A percentile compares a stretch with the other conserved stretches of the same genome.
Conservation (phyloP, 2,113 vertebrate genomes). For the Cebidichthys violaceus region DNA sequence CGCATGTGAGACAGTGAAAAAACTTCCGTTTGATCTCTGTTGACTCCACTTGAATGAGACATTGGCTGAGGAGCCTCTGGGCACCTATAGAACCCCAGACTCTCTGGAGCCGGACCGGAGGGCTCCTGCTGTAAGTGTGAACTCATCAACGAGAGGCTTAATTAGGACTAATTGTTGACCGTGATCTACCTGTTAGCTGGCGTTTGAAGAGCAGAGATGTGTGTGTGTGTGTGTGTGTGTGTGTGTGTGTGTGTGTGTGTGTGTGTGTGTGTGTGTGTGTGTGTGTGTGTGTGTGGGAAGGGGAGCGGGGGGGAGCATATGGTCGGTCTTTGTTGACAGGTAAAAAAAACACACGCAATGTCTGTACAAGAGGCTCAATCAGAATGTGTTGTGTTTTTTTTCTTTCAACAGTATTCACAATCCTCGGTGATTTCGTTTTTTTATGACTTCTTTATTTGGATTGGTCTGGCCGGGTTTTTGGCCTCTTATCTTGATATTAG, state of each 20-base stretch:
- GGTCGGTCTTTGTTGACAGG: constrained; percentile 18
- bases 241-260: too few relatives aligned
- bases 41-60: constrained; percentile 53
- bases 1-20: constrained; percentile 61
- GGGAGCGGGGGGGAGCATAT: constrained; percentile 38
- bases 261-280: too few relatives aligned
- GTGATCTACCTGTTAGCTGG: constrained; percentile 87
- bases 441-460: neutral
- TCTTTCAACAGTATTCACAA: too few relatives aligned
- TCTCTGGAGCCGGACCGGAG: constrained; percentile 85
- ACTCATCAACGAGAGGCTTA: constrained; percentile 82
- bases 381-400: neutral
- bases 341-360: neutral
- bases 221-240: too few relatives aligned
- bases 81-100: constrained; percentile 78
- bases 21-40: constrained; percentile 71
- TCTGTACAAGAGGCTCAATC: neutral
- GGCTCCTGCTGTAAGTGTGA: constrained; percentile 82
- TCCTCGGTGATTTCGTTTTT: constrained; percentile 27
- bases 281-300: too few relatives aligned
- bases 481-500: neutral
- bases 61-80: constrained; percentile 34
- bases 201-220: constrained; percentile 87
- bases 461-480: neutral
- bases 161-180: constrained; percentile 86